Evolutionary conservation across 2,797 vertebrate species (phyloP), one percentile per base, ranked within the genome.

Genomic region (Lutjanus argentimaculatus): DNA sequence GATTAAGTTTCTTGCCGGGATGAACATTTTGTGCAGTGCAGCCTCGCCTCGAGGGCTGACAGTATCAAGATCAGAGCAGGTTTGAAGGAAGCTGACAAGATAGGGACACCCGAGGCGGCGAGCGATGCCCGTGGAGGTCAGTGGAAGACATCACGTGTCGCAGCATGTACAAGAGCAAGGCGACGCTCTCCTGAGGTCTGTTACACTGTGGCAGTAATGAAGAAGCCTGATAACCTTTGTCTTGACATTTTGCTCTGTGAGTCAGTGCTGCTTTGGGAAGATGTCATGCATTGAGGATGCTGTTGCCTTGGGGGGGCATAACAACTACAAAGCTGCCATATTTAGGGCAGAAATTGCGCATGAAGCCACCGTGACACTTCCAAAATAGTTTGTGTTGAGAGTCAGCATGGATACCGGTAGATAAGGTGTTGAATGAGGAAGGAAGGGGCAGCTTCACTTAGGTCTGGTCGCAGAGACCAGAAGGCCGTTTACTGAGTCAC

Each of bases 191-290:
- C 70, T 30, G 83, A 81, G 83, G 67, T 85, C 80, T 67, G 75
- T 80, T 62, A 78, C 71, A 48, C 80, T 49, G 70, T 86, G 73
- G 82, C 84, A 75, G 70, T 72, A 88, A 85, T 79, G 53, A 84
- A 77, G 84, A 80, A 77, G 75, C 82, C 85, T 16, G 79, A 86
- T 93, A 83, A 91, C 90, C 87, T 93, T 93, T 92, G 79, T 92
- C 85, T 87, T 88, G 88, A 90, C 89, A 91, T 91, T 88, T 88
- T 74, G 82, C 82, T 91, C 88, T 45, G 77, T 89, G 88, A 90
- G 82, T 93, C 92, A 91, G 74, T 57, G 82, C 85, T 83, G 89
- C 87, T 93, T 85, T 82, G 77, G 73, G 78, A 80, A 80, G 89
- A 90, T 88, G 91, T 90, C 84, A 79, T 76, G 77, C 72, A 66